phyloP scores from a whole-genome alignment of 1,140 invertebrate species.

The Eumeta japonica region DNA sequence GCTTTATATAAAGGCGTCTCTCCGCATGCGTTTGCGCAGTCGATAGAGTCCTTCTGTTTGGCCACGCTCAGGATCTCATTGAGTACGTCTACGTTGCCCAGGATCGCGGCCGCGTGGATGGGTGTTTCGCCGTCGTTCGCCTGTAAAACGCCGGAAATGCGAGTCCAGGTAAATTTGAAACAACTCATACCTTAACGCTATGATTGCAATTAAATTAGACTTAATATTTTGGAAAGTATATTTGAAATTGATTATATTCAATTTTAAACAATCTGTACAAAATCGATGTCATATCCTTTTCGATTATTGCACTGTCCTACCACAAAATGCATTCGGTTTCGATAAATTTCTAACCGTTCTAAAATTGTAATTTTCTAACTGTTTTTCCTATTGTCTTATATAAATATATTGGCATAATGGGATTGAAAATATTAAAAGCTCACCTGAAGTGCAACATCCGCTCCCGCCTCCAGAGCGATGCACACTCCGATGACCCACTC shows the following conservation, averaged over 20 bases:
- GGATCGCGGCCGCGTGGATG: constrained; percentile 59
- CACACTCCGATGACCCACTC: constrained; percentile 58
- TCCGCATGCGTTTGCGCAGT: constrained; percentile 45
- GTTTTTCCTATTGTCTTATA: no score
- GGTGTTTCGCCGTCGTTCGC: constrained; percentile 63
- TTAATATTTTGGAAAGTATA: no score
- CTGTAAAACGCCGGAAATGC: constrained; percentile 16
- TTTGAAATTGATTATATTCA: no score
- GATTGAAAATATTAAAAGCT: constrained; percentile 1
- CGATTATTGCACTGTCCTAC: no score
- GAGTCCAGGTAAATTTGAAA: no score
- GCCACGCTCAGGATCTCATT: constrained; percentile 61
- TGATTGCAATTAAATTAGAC: no score
- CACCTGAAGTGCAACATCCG: constrained; percentile 63
- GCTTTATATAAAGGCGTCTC: constrained; percentile 59
- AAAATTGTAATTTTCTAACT: no score
- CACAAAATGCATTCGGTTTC: background rate
- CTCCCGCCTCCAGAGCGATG: constrained; percentile 67
- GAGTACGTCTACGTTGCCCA: constrained; percentile 63
- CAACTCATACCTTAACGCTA: no score
- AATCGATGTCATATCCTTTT: no score
- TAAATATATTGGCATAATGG: no score
- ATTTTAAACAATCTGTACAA: no score
- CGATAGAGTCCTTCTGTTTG: constrained; percentile 51
- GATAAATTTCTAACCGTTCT: no score